These are phyloP conservation scores for Oreochromis grahami DNA, from an alignment of 2,797 vertebrate genomes.

Conservation along the genomic window DNA sequence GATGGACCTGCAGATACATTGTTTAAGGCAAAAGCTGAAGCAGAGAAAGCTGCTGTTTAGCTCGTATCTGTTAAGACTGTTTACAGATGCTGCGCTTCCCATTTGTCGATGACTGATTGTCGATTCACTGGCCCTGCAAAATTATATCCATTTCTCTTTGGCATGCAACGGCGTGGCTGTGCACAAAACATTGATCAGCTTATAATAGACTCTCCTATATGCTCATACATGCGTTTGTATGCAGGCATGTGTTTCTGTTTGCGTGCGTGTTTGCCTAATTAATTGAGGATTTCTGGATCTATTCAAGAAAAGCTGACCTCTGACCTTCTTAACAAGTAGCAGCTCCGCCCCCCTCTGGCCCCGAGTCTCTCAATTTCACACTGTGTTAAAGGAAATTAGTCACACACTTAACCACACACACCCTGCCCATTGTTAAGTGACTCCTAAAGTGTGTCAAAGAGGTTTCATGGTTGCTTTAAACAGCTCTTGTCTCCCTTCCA, in stretches of 20 bases:
- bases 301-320: constrained; percentile 68
- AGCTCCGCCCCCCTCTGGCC: constrained; percentile 56
- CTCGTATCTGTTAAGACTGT: constrained; percentile 25
- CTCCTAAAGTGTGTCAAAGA: constrained; percentile 69
- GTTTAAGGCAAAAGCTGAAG: constrained; percentile 24
- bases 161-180: constrained; percentile 3
- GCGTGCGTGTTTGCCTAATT: constrained; percentile 70
- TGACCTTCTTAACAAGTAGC: constrained; percentile 75
- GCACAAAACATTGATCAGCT: constrained; percentile 26
- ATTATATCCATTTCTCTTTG: constrained; percentile 38
- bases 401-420: constrained; percentile 73
- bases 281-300: constrained; percentile 75
- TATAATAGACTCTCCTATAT: constrained; percentile 36
- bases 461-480: constrained; percentile 67
- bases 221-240: not conserved
- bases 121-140: constrained; percentile 9
- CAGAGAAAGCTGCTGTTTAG: constrained; percentile 32
- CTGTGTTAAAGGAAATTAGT: constrained; percentile 75
- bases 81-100: constrained; percentile 29
- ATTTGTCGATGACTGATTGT: constrained; percentile 40
- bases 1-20: constrained; percentile 45
- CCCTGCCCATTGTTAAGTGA: constrained; percentile 64
- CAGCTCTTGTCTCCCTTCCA: constrained; percentile 39
- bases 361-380: constrained; percentile 70
- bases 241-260: constrained; percentile 36